Percentiles rank a stretch among this genome's conserved stretches.
Evolutionary conservation across 2,797 vertebrate genomes (phyloP).

Genomic region (Dallia pectoralis): DNA sequence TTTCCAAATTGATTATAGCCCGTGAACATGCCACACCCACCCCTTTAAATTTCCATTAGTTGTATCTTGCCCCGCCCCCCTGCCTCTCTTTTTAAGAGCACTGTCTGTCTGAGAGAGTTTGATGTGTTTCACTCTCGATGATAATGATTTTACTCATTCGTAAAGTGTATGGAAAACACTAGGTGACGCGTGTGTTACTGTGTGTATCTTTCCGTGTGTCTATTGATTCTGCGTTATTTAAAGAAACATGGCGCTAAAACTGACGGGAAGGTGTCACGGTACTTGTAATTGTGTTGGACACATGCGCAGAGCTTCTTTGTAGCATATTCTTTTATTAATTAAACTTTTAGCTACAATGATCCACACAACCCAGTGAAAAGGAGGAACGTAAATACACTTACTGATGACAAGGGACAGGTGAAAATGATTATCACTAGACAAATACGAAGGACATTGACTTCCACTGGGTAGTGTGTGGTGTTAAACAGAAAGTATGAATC

Average conservation of each 20-base stretch:
- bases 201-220: not conserved
- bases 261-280: constrained; percentile 28
- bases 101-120: not conserved
- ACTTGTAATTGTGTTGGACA: too few species aligned
- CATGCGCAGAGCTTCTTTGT: too few species aligned
- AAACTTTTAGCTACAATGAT: too few species aligned
- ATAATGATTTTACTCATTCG: not conserved
- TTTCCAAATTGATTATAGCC: constrained; percentile 67
- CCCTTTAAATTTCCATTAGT: constrained; percentile 5
- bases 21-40: constrained; percentile 50
- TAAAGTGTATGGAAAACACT: not conserved
- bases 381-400: too few species aligned
- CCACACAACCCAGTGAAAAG: too few species aligned
- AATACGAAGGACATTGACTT: too few species aligned
- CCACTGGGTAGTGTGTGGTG: too few species aligned
- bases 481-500: too few species aligned
- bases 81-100: constrained; percentile 54
- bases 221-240: constrained; percentile 23
- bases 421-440: too few species aligned
- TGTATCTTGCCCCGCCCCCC: constrained; percentile 30
- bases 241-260: constrained; percentile 36
- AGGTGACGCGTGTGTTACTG: too few species aligned
- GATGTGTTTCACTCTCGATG: not conserved
- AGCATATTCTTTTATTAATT: too few species aligned
- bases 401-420: too few species aligned